Conservation (phyloP, 2,888 invertebrate species). For the Limenitis camilla region DNA sequence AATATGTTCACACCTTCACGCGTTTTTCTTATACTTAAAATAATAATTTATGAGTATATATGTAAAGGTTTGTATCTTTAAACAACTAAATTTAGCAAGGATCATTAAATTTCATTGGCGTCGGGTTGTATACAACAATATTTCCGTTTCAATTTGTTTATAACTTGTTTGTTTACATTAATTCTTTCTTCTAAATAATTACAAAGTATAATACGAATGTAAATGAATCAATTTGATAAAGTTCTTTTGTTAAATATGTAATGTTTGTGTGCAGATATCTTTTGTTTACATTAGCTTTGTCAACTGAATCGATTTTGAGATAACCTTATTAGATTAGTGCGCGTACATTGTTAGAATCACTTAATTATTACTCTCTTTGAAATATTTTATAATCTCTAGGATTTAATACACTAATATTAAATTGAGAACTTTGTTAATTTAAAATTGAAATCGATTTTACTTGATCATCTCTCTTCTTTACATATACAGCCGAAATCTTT, state of each 20-base stretch:
- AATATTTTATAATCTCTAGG: too few species aligned
- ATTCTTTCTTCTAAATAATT: neutral
- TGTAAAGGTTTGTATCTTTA: neutral
- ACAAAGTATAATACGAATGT: neutral
- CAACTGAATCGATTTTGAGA: conserved; percentile 25
- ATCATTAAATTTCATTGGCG: neutral
- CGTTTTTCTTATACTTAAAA: neutral
- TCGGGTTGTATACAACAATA: neutral
- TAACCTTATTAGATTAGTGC: conserved; percentile 16
- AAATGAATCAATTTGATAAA: neutral
- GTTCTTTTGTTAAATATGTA: conserved; percentile 3
- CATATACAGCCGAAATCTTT: too few species aligned
- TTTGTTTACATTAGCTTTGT: conserved; percentile 28
- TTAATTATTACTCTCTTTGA: too few species aligned
- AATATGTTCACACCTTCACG: conserved; percentile 8
- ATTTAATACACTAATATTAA: too few species aligned
- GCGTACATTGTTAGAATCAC: conserved; percentile 8
- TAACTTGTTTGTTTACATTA: neutral
- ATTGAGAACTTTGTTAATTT: too few species aligned
- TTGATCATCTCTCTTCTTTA: too few species aligned
- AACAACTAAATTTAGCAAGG: neutral
- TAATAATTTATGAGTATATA: neutral
- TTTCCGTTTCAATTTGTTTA: neutral
- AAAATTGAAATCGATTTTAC: too few species aligned
- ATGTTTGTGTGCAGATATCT: conserved; percentile 12